A percentile compares a stretch with the other conserved stretches of the same genome.
Evolutionary conservation across 2,888 invertebrate genomes (phyloP).

Genomic region (Exephanes ischioxanthus): DNA sequence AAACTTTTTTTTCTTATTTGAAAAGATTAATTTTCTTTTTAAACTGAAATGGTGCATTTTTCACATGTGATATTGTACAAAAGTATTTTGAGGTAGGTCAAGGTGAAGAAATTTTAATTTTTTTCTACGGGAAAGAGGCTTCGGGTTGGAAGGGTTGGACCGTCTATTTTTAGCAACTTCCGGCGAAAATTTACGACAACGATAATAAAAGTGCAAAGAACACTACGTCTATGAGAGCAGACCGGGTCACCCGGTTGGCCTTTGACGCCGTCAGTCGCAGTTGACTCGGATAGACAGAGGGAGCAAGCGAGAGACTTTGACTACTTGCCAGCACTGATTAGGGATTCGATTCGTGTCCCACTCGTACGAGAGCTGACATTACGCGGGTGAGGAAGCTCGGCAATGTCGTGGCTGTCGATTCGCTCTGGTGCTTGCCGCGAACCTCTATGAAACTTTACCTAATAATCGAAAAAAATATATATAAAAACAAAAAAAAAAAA

Average conservation of each 20-base stretch:
- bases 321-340: slow-evolving; percentile 66
- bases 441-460: neutral
- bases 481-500: neutral
- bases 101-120: too few species aligned
- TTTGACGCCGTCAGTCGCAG: slow-evolving; percentile 62
- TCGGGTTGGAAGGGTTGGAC: too few species aligned
- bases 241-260: slow-evolving; percentile 63
- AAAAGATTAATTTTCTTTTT: too few species aligned
- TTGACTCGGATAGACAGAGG: slow-evolving; percentile 36
- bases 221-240: slow-evolving; percentile 28
- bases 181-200: neutral
- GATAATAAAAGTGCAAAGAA: neutral
- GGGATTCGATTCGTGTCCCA: slow-evolving; percentile 52
- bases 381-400: slow-evolving; percentile 31
- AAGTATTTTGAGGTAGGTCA: too few species aligned
- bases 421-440: neutral
- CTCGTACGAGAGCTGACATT: slow-evolving; percentile 52
- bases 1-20: too few species aligned
- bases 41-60: too few species aligned
- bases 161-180: too few species aligned
- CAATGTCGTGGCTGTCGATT: slow-evolving; percentile 37
- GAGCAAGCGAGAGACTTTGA: slow-evolving; percentile 55
- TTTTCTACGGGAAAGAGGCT: too few species aligned
- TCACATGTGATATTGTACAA: too few species aligned
- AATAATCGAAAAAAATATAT: neutral